Evolutionary conservation across 2,888 invertebrate species (phyloP), one percentile per base, ranked within the genome.

Genomic region (Prosopocoilus inquinatus): DNA sequence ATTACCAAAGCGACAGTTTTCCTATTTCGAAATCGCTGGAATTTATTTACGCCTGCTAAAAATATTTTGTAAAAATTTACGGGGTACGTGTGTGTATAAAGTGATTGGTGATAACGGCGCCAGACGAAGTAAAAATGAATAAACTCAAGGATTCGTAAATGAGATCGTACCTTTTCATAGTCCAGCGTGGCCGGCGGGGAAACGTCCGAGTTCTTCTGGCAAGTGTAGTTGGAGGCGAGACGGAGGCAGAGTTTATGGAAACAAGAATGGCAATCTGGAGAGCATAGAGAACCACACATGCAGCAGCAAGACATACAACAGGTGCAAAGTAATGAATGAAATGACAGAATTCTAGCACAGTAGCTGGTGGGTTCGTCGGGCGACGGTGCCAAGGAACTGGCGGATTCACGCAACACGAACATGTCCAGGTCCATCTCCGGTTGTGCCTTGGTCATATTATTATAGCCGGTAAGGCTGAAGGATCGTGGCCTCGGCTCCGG

Each of bases 221-320:
- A 79, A 58, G 67, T 64, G 66, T 76, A 73, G 55, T 72, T 72
- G 63, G 71, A 66, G 61, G 76, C 71, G 66, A 75, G 77, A 34
- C 77, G 74, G 58, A 77, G 74, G 77, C 85, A 85, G 67, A 81
- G 79, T 70, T 78, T 78, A 77, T 84, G 84, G 79, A 83, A 84
- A 76, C 84, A 84, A 70, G 81, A 80, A 75, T 83, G 82, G 75
- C 85, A 85, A 76, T 85, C 85, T 83, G 81, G 71, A 67, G 83
- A 80, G 76, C 82, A 83, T 70, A 82, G 75, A 74, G 81, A 79
- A 72, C 80, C 81, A 75, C 84, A 84, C 79, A 81, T 81, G 77
- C 84, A 84, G 76, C 84, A 84, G 78, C 83, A 84, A 57, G 78
- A 74, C 65, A 75, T 67, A 60, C 75, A 74, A 71, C 79, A 80